Base-by-base conservation (phyloP, 2,797 vertebrate genomes). In the Gymnothorax reevesii region DNA sequence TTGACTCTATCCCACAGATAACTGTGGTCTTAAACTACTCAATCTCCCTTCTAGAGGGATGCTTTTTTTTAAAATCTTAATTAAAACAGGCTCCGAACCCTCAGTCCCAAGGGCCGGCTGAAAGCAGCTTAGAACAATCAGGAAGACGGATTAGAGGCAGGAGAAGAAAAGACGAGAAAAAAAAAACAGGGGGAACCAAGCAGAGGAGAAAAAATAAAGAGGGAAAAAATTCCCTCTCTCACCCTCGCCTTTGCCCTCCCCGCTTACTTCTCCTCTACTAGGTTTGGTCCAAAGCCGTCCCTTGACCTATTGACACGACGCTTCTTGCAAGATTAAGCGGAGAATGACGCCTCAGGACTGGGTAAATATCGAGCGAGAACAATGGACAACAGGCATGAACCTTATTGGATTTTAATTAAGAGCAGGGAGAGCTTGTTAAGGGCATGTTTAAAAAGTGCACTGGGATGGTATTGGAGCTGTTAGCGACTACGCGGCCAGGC, bases 351-450 rank as follows among this genome's bases (percentile, higher is more conserved):
- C 93, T 93, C 93, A 93, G 93, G 90, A 95, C 93, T 94, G 94
- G 94, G 94, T 95, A 96, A 96, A 96, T 94, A 96, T 91, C 90
- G 91, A 88, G 89, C 86, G 92, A 90, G 93, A 95, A 96, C 95
- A 96, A 96, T 95, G 92, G 94, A 93, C 92, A 94, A 93, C 94
- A 94, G 94, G 93, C 92, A 88, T 92, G 90, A 94, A 94, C 94
- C 93, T 96, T 95, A 96, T 96, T 96, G 96, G 95, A 96, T 96
- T 97, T 93, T 95, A 96, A 96, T 96, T 96, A 96, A 94, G 93
- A 92, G 93, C 92, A 91, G 90, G 90, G 91, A 93, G 93, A 94
- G 93, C 93, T 87, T 90, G 92, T 92, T 90, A 6, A 88, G 91
- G 91, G 93, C 88, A 89, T 94, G 93, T 94, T 62, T 94, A 94